These are phyloP conservation scores for Listrodromus nycthemerus DNA, from an alignment of 2,888 invertebrate genomes.

Conservation along the genomic window DNA sequence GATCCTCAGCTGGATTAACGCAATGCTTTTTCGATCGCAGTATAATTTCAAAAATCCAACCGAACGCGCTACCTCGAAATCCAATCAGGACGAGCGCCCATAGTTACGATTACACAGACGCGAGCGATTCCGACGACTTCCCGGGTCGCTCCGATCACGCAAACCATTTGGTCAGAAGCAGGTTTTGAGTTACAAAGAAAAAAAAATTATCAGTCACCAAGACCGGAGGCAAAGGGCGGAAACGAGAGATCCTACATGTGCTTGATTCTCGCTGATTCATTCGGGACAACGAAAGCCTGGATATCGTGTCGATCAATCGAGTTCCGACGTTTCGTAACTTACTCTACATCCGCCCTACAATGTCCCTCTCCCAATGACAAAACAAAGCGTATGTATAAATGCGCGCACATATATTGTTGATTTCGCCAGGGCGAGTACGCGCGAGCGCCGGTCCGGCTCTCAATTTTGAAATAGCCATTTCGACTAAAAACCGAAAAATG, in stretches of 20 bases:
- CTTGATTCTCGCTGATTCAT: constrained; percentile 56
- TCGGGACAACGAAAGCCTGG: constrained; percentile 64
- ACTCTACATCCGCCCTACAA: constrained; percentile 45
- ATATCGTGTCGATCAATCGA: constrained; percentile 54
- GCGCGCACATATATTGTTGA: constrained; percentile 48
- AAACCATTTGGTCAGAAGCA: constrained; percentile 22
- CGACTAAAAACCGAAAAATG: constrained; percentile 84
- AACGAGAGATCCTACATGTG: constrained; percentile 6
- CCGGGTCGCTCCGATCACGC: constrained; percentile 50
- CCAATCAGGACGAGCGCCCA: constrained; percentile 33
- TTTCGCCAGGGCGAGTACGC: constrained; percentile 82
- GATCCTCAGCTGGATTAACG: constrained; percentile 29
- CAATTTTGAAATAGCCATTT: constrained; percentile 91
- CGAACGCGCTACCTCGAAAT: constrained; percentile 28
- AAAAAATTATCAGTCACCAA: constrained; percentile 39
- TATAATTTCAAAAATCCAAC: constrained; percentile 44
- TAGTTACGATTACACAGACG: constrained; percentile 39
- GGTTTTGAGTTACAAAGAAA: constrained; percentile 67
- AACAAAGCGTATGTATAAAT: not conserved
- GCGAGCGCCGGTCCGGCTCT: constrained; percentile 87
- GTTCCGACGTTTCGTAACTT: constrained; percentile 23
- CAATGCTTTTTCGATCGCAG: constrained; percentile 12
- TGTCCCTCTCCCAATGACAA: constrained; percentile 6
- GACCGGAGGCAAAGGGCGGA: constrained; percentile 4
- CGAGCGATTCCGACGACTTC: constrained; percentile 64